phyloP scores from a whole-genome alignment of 2,113 vertebrate species.

The Corapipo altera region DNA sequence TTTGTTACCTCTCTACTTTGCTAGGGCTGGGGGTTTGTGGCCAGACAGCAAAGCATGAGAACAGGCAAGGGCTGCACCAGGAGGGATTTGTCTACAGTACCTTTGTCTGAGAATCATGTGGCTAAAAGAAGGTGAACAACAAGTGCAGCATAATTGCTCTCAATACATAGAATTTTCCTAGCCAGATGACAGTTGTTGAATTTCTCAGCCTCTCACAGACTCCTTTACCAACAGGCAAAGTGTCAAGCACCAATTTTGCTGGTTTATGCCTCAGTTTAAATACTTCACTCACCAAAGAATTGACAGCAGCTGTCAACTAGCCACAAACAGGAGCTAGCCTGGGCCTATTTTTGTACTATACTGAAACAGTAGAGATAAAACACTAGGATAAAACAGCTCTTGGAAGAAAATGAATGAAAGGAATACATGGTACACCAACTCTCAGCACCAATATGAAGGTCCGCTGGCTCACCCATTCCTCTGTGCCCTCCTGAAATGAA shows the following conservation, averaged over 20 bases:
- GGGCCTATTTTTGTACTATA: neutral
- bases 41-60: neutral
- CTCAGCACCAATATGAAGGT: neutral
- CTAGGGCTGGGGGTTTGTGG: neutral
- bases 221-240: neutral
- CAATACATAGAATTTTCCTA: neutral
- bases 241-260: neutral
- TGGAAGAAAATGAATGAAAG: neutral
- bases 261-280: neutral
- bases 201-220: neutral
- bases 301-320: neutral
- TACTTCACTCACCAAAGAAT: neutral
- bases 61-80: neutral
- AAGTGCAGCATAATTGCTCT: neutral
- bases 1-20: neutral
- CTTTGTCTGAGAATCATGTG: accelerated
- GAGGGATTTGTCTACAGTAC: neutral
- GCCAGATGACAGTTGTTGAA: neutral
- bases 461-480: neutral
- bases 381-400: neutral
- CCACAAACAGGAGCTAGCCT: neutral
- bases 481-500: neutral
- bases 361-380: neutral
- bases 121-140: neutral
- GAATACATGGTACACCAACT: neutral